Base-by-base conservation (phyloP, 2,888 invertebrate genomes). In the Priapulus caudatus region DNA sequence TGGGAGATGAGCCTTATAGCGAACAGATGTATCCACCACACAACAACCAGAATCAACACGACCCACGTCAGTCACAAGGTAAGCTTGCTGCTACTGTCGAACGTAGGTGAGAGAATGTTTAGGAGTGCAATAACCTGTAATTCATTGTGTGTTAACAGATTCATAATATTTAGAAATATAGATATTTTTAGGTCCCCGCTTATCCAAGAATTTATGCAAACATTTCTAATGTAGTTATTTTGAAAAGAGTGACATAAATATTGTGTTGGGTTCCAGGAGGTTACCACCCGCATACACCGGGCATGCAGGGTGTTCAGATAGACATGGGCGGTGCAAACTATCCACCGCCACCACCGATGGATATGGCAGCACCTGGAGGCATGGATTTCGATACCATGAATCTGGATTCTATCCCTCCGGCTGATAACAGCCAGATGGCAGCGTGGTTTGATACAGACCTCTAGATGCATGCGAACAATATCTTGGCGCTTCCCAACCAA, bases 391-490 rank as follows among this genome's bases (percentile, higher is more conserved):
- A 88, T 69, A 79, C 10, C n/a, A 33, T 33, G 33, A 33, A 81
- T 66, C 61, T 72, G 51, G 70, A 71, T 53, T 64, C 67, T 19
- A 65, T 65, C 64, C 90, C 90, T 54, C 89, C 88, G 46, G 84
- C 84, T 65, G 86, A 87, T 72, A 87, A 88, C 75, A 86, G 83
- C 71, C 88, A 89, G 71, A 85, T 89, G 63, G 89, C 91, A 60
- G 90, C 91, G 65, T 93, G 93, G 93, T 93, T 92, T 75, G 93
- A 93, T 75, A 93, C 92, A 61, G 92, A 93, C 75, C 83, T 93
- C n/a, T n/a, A n/a, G n/a, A n/a, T n/a, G n/a, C n/a, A n/a, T n/a
- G n/a, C n/a, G n/a, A n/a, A n/a, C n/a, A n/a, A n/a, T n/a, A n/a
- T n/a, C n/a, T n/a, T n/a, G n/a, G n/a, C n/a, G n/a, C n/a, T n/a